Evolutionary conservation across 2,888 invertebrate species (phyloP).

Genomic region (Drosophila mimica): DNA sequence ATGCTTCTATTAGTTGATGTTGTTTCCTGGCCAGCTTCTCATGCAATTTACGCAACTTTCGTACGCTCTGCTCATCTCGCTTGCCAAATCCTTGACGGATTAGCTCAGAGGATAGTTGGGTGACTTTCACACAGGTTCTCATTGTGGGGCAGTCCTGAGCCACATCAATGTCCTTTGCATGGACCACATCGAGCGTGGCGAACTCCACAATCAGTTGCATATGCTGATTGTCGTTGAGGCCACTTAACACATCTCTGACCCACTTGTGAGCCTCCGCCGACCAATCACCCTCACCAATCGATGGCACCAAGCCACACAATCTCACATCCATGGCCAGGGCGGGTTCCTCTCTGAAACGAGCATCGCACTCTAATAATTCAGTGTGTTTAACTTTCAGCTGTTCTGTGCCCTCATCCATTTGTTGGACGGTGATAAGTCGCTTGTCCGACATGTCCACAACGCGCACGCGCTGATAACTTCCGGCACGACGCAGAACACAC

Average conservation of each 20-base stretch:
- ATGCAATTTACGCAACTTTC: slow-evolving; percentile 2
- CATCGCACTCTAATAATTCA: slow-evolving; percentile 44
- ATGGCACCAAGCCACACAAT: slow-evolving; percentile 32
- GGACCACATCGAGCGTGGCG: slow-evolving; percentile 33
- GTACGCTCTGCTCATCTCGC: neutral
- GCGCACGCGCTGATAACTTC: slow-evolving; percentile 45
- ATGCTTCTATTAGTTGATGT: neutral
- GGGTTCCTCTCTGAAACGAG: slow-evolving; percentile 10
- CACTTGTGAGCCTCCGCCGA: slow-evolving; percentile 16
- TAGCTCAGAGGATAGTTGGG: slow-evolving; percentile 38
- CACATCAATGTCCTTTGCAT: slow-evolving; percentile 43
- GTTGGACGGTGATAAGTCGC: slow-evolving; percentile 35
- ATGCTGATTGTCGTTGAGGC: slow-evolving; percentile 22
- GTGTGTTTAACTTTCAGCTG: slow-evolving; percentile 13
- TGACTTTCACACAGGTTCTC: slow-evolving; percentile 21
- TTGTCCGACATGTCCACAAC: slow-evolving; percentile 37
- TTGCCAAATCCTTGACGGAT: slow-evolving; percentile 11
- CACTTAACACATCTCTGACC: slow-evolving; percentile 14
- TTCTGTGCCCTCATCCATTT: slow-evolving; percentile 52
- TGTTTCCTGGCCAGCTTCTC: neutral
- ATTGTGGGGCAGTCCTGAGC: slow-evolving; percentile 46
- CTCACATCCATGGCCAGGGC: slow-evolving; percentile 53
- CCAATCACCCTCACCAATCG: slow-evolving; percentile 18
- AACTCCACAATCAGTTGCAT: slow-evolving; percentile 51
- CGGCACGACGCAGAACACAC: slow-evolving; percentile 36